These are phyloP conservation scores for Drosophila setifemur DNA, from an alignment of 1,140 invertebrate species.

Conservation along the genomic window DNA sequence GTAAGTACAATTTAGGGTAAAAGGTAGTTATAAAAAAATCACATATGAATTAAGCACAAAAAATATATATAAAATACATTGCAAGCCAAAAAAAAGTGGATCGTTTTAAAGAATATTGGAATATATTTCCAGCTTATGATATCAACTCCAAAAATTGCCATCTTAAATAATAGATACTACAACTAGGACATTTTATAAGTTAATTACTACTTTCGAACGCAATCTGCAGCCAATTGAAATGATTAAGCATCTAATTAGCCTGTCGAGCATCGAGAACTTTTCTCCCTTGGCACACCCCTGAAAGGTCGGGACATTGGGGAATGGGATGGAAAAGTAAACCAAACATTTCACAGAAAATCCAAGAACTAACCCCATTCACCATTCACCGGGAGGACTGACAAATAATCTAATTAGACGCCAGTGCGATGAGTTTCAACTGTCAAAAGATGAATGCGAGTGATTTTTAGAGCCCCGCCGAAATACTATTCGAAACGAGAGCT, in stretches of 20 bases:
- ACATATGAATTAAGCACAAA: too few relatives aligned
- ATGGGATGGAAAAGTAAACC: background rate
- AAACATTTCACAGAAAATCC: background rate
- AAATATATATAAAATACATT: too few relatives aligned
- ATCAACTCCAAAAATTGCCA: too few relatives aligned
- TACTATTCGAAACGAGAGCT: constrained; percentile 20
- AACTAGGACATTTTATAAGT: too few relatives aligned
- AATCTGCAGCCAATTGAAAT: background rate
- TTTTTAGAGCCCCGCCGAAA: constrained; percentile 43
- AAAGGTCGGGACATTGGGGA: background rate
- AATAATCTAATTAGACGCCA: constrained; percentile 80
- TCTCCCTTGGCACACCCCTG: background rate
- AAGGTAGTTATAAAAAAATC: too few relatives aligned
- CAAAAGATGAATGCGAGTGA: constrained; percentile 65
- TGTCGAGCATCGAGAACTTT: too few relatives aligned
- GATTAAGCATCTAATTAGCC: constrained; percentile 10
- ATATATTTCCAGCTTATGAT: too few relatives aligned
- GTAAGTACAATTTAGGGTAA: too few relatives aligned
- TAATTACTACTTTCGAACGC: background rate
- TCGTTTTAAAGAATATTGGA: too few relatives aligned
- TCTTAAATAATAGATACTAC: too few relatives aligned
- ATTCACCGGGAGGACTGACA: constrained; percentile 52
- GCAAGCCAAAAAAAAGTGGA: too few relatives aligned
- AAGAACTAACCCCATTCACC: constrained; percentile 19
- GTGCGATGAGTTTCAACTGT: constrained; percentile 72